Evolutionary conservation across 92 coral and sea anemone species (phyloP).

Genomic region (Isaurus tuberculatus): DNA sequence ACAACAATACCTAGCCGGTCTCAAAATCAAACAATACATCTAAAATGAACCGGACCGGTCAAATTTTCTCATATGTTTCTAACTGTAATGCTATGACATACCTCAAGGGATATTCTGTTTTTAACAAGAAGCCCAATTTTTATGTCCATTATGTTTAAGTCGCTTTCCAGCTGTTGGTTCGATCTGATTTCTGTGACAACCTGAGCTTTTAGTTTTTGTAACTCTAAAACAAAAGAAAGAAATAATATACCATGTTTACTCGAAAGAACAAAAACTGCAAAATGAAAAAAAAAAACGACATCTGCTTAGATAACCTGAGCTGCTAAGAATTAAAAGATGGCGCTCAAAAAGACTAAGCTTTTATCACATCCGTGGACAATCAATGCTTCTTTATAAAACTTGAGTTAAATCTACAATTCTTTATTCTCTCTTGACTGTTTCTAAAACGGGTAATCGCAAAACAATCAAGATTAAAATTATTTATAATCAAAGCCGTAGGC

Average conservation of each 20-base stretch:
- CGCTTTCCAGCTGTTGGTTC: slow-evolving; percentile 90
- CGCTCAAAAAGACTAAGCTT: too few species aligned
- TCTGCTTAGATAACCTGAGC: too few species aligned
- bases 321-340: too few species aligned
- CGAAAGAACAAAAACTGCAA: neutral
- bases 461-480: too few species aligned
- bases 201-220: slow-evolving; percentile 94
- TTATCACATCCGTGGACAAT: too few species aligned
- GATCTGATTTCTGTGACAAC: slow-evolving; percentile 98
- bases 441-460: too few species aligned
- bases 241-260: neutral
- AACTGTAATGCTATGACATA: neutral
- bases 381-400: too few species aligned
- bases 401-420: too few species aligned
- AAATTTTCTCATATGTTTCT: neutral
- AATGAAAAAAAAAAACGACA: neutral
- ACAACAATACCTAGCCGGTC: neutral
- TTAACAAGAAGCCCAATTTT: slow-evolving; percentile 95
- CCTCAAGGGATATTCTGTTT: slow-evolving; percentile 95
- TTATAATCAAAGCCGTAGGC: too few species aligned
- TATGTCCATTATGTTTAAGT: slow-evolving; percentile 93
- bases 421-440: too few species aligned
- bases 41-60: neutral
- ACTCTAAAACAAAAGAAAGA: slow-evolving; percentile 55
- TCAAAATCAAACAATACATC: neutral